Evolutionary conservation across 2,888 invertebrate genomes (phyloP).

Genomic region (Rhogogaster chlorosoma): DNA sequence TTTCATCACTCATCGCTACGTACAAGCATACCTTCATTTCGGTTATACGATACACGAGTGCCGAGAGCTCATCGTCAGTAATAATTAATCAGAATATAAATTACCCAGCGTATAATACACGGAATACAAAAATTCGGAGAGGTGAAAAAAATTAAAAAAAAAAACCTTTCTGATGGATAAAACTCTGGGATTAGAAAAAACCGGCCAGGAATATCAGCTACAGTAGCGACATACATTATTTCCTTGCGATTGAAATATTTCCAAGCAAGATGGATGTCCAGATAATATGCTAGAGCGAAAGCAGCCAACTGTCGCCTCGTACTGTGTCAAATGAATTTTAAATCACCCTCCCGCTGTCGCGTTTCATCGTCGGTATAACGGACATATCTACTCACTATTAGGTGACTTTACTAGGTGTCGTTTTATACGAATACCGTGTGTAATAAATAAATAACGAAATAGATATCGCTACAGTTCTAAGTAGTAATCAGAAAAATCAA

Average conservation of each 20-base stretch:
- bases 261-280: neutral
- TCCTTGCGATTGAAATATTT: neutral
- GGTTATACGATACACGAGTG: too few species aligned
- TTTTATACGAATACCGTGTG: neutral
- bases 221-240: neutral
- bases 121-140: neutral
- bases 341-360: slow-evolving; percentile 5
- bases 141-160: neutral
- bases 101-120: neutral
- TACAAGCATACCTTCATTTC: too few species aligned
- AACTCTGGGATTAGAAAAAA: neutral
- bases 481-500: neutral
- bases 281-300: neutral
- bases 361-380: neutral
- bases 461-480: neutral
- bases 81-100: neutral
- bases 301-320: slow-evolving; percentile 4
- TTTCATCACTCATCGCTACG: too few species aligned
- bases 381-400: neutral
- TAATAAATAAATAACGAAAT: neutral
- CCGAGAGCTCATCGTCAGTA: neutral
- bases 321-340: slow-evolving; percentile 25
- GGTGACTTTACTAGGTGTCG: neutral
- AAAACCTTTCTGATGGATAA: neutral
- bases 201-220: neutral